Base-by-base conservation (phyloP, 2,888 invertebrate species). In the Microdon myrmicae region DNA sequence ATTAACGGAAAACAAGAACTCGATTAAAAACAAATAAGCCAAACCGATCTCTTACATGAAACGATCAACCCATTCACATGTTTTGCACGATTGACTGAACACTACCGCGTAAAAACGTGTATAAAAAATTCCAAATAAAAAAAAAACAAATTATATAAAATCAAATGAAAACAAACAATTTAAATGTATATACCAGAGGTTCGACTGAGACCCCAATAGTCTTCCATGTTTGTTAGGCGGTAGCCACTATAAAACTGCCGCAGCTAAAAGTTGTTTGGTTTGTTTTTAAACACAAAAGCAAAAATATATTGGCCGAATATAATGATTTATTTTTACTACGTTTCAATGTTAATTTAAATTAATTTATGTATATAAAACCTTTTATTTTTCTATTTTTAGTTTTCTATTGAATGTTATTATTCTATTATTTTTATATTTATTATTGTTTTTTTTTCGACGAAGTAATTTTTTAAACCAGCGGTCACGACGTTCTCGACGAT, bases 121-220 rank as follows among this genome's bases (percentile, higher is more conserved):
- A 51, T n/a, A 47, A 12, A 41, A 34, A 37, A 39, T 38, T 44
- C 37, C 17, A 6, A 34, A 23, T 32, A 35, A 34, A 39, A 47
- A 41, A 28, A 43, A 39, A 47, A 14, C 14, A 31, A 23, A 32
- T 7, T 43, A 37, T 26, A 6, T 16, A 51, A 48, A 43, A 47
- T 44, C 53, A 41, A 37, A 7, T 35, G 14, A 13, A 45, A 58
- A 38, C 17, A 35, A 26, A 25, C 38, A 31, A 38, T 34, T 22
- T 48, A 41, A 16, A 25, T 22, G 34, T 12, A 26, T 56, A 71
- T 79, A 79, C 79, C 79, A 75, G 75, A 76, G 73, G 75, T 77
- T 74, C 73, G 77, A 76, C 75, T 77, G 71, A 79, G 77, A 73
- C 79, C 79, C 79, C 79, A 79, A 76, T 78, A 71, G 70, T 75